A percentile compares a stretch with the other conserved stretches of the same genome.
These are phyloP conservation scores for Oreonectes daqikongensis DNA, from an alignment of 2,797 vertebrate genomes.

Conservation along the genomic window DNA sequence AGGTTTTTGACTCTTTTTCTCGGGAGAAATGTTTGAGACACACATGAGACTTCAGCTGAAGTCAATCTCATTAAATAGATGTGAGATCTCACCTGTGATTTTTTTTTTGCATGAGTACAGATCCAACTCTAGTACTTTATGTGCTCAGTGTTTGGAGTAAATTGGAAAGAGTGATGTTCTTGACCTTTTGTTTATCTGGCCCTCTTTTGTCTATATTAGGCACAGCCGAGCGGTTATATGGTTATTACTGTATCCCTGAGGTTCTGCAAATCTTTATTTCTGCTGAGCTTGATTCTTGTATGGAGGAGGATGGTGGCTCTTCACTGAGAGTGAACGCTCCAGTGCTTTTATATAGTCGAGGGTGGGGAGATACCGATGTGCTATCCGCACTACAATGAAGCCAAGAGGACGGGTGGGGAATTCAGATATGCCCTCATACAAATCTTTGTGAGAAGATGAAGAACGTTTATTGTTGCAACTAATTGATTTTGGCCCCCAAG, in stretches of 20 bases:
- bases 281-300: constrained; percentile 39
- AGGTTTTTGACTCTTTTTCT: too few species aligned
- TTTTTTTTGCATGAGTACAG: background rate
- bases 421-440: constrained; percentile 58
- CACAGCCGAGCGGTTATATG: constrained; percentile 42
- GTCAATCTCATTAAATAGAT: too few species aligned
- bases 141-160: constrained; percentile 19
- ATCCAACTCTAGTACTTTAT: constrained; percentile 1
- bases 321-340: constrained; percentile 28
- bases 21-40: background rate
- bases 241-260: constrained; percentile 39
- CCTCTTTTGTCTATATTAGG: constrained; percentile 41
- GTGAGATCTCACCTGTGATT: too few species aligned
- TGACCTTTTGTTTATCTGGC: constrained; percentile 49
- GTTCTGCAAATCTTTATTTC: constrained; percentile 28
- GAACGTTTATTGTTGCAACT: constrained; percentile 57
- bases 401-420: constrained; percentile 61
- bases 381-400: constrained; percentile 47
- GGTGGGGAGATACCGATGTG: constrained; percentile 25
- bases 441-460: constrained; percentile 55
- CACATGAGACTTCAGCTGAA: too few species aligned
- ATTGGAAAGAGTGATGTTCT: constrained; percentile 40
- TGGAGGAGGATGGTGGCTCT: constrained; percentile 12
- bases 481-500: constrained; percentile 54
- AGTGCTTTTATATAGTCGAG: constrained; percentile 33